phyloP scores from a whole-genome alignment of 2,797 vertebrate species.

The Enteromius radiatus region DNA sequence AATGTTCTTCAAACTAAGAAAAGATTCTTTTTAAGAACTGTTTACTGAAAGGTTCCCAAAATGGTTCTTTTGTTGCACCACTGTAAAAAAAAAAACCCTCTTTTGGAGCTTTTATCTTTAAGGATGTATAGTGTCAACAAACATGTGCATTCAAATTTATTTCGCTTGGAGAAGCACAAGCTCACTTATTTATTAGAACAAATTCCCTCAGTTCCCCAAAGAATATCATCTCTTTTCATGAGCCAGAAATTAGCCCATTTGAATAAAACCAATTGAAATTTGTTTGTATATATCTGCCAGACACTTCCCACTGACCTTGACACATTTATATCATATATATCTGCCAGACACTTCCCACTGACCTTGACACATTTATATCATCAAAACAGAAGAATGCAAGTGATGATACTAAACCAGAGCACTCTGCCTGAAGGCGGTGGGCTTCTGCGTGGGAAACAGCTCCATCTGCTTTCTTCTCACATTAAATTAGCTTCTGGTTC shows the following conservation, averaged over 20 bases:
- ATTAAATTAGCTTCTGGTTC: constrained; percentile 41
- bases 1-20: background rate
- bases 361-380: background rate
- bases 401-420: constrained; percentile 19
- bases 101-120: background rate
- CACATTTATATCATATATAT: background rate
- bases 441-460: constrained; percentile 18
- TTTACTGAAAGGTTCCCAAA: background rate
- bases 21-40: background rate
- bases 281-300: constrained; percentile 23
- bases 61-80: background rate
- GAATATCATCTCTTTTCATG: background rate
- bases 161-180: background rate
- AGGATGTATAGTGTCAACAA: background rate
- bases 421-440: constrained; percentile 23
- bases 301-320: constrained; percentile 25
- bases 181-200: constrained; percentile 6
- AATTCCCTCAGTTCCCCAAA: background rate
- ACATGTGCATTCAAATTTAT: background rate
- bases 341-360: constrained; percentile 16
- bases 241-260: constrained; percentile 6
- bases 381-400: constrained; percentile 25
- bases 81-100: background rate
- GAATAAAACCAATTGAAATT: constrained; percentile 32
- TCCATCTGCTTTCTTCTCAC: constrained; percentile 25